phyloP scores from a whole-genome alignment of 2,888 invertebrate species.

The Ptychoptera albimana region DNA sequence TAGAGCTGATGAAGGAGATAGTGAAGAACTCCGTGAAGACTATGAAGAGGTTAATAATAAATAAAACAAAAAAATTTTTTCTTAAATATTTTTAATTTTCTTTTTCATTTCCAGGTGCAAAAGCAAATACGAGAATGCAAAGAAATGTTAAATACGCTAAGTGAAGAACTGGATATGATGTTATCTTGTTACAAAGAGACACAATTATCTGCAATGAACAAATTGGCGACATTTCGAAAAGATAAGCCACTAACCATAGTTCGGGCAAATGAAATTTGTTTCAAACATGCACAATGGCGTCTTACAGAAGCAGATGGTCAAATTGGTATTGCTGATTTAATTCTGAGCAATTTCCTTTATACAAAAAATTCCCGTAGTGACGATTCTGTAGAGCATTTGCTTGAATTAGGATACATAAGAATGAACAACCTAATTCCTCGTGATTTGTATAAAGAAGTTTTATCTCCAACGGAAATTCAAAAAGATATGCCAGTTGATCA shows the following conservation, averaged over 20 bases:
- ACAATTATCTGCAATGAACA: constrained; percentile 41
- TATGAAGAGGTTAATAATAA: constrained; percentile 45
- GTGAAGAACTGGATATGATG: constrained; percentile 92
- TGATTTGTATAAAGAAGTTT: constrained; percentile 80
- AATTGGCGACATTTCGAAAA: constrained; percentile 45
- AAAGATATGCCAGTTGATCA: constrained; percentile 81
- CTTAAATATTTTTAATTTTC: constrained; percentile 1
- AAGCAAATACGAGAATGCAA: constrained; percentile 72
- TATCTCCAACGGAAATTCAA: constrained; percentile 62
- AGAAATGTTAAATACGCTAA: constrained; percentile 68
- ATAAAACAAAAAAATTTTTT: constrained; percentile 35
- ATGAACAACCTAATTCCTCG: constrained; percentile 92
- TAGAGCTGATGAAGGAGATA: constrained; percentile 48
- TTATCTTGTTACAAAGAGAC: constrained; percentile 81
- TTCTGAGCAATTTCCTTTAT: constrained; percentile 91
- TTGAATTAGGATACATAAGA: constrained; percentile 89
- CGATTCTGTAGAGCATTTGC: constrained; percentile 91
- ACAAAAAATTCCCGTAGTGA: constrained; percentile 93
- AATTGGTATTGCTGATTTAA: constrained; percentile 90
- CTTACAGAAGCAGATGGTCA: constrained; percentile 97
- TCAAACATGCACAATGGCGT: constrained; percentile 96
- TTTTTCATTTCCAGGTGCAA: constrained; percentile 12
- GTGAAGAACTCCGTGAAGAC: constrained; percentile 44
- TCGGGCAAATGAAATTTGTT: constrained; percentile 86
- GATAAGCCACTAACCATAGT: constrained; percentile 63